Percentiles rank a stretch among this genome's conserved stretches.
Evolutionary conservation across 2,797 vertebrate genomes (phyloP).

Genomic region (Parauchenoglanis ngamensis): DNA sequence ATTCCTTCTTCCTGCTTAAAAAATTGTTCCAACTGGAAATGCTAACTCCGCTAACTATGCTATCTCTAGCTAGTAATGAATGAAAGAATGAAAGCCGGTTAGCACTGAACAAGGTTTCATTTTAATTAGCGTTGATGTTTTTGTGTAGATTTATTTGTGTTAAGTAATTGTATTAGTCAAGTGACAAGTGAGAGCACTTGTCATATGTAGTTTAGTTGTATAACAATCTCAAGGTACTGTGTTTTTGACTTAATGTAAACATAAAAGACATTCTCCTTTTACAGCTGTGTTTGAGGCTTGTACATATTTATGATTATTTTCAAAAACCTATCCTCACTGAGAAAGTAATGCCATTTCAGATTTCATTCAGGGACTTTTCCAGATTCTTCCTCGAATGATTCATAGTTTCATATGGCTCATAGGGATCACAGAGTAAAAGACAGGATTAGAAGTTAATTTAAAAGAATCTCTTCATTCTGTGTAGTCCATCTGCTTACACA

Average conservation of each 20-base stretch:
- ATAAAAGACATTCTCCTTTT: background rate
- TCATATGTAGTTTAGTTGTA: background rate
- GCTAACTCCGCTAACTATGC: background rate
- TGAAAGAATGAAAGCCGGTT: background rate
- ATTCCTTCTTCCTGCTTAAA: background rate
- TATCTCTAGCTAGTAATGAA: background rate
- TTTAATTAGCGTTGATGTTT: background rate
- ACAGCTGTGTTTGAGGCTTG: background rate
- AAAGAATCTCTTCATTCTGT: background rate
- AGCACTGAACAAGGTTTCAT: background rate
- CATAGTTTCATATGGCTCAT: background rate
- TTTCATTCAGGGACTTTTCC: background rate
- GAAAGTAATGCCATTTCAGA: conserved; percentile 8
- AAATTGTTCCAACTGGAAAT: background rate
- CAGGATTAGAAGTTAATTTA: conserved; percentile 10
- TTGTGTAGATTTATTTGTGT: background rate
- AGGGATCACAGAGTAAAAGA: background rate
- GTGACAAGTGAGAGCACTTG: background rate
- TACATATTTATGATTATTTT: background rate
- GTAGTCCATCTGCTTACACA: conserved; percentile 12
- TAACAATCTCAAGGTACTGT: background rate
- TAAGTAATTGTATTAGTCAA: background rate
- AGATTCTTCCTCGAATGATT: background rate
- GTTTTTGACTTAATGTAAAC: background rate
- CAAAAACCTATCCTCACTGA: background rate